Conservation (phyloP, 1,140 invertebrate genomes). For the Nilaparvata lugens region DNA sequence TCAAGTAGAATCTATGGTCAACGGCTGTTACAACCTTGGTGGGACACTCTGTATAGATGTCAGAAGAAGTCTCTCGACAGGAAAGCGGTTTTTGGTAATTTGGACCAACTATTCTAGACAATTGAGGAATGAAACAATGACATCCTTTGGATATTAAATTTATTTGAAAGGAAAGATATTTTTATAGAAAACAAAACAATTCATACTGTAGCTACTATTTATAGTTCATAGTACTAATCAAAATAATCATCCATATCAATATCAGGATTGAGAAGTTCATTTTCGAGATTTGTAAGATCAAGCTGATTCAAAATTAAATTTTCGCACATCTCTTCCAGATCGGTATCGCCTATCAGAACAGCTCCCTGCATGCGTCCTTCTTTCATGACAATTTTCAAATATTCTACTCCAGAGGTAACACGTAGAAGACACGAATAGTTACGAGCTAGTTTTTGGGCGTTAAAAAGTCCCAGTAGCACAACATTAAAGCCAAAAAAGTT, state of each 20-base stretch:
- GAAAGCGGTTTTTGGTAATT: too few relatives aligned
- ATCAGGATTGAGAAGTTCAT: constrained; percentile 88
- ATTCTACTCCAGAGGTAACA: constrained; percentile 74
- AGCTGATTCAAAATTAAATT: constrained; percentile 94
- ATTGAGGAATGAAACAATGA: too few relatives aligned
- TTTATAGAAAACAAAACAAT: too few relatives aligned
- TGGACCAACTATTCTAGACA: too few relatives aligned
- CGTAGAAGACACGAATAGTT: constrained; percentile 83
- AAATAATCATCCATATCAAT: constrained; percentile 99
- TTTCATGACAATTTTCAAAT: constrained; percentile 83
- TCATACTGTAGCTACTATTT: background rate
- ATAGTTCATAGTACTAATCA: constrained; percentile 53
- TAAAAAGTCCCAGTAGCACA: constrained; percentile 85
- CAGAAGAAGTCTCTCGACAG: too few relatives aligned
- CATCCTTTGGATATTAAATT: too few relatives aligned
- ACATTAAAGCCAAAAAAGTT: constrained; percentile 93
- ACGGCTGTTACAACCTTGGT: too few relatives aligned
- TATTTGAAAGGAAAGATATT: too few relatives aligned
- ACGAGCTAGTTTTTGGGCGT: constrained; percentile 77
- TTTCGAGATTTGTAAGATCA: constrained; percentile 78
- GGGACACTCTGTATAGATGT: too few relatives aligned
- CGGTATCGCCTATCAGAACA: constrained; percentile 92
- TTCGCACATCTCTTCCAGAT: constrained; percentile 96
- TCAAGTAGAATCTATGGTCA: too few relatives aligned
- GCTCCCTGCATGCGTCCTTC: constrained; percentile 84